Base-by-base conservation (phyloP, 2,113 vertebrate genomes). In the Ramphastos sulfuratus region DNA sequence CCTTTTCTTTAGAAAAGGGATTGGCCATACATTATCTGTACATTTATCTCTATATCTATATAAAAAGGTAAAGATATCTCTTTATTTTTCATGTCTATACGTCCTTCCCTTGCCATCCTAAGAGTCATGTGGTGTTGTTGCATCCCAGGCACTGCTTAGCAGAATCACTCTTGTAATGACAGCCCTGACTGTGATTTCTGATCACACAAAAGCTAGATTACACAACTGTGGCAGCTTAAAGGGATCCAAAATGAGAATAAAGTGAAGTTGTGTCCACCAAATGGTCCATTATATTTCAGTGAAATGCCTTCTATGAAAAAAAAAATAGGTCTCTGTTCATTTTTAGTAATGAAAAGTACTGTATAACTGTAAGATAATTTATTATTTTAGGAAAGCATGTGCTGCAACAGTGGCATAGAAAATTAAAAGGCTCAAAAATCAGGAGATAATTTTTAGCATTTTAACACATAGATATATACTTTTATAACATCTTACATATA, bases 281-380 rank as follows among this genome's bases (percentile, higher is more conserved):
- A 82, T 80, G 55, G 48, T 52, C 82, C 42, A 85, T 89, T 85
- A 82, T 52, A 77, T 72, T 64, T 8, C 48, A 30, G 80, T 93
- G 64, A 89, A 93, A 90, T 66, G 21, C 21, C 7, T 82, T 82
- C 19, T 56, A 27, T 70, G 60, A 82, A 91, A 73, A n/a, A 16
- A 73, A 55, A 92, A 96, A 94, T 72, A 70, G 25, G 42, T 4
- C 74, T 93, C 81, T 61, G n/a, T 52, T 89, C 70, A 85, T 87
- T 93, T 87, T 82, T 85, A 87, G 11, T 27, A 8, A 25, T 66
- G 28, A 66, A 76, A 75, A 90, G 7, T 55, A 31, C 8, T 50
- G 13, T 27, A 65, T 65, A 89, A 78, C 55, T 89, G 2, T 72
- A 83, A 74, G 20, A 94, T 14, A 82, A 75, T 52, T 0, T 61